Conservation (phyloP, 1,140 invertebrate species). For the Drosophila ambigua region DNA sequence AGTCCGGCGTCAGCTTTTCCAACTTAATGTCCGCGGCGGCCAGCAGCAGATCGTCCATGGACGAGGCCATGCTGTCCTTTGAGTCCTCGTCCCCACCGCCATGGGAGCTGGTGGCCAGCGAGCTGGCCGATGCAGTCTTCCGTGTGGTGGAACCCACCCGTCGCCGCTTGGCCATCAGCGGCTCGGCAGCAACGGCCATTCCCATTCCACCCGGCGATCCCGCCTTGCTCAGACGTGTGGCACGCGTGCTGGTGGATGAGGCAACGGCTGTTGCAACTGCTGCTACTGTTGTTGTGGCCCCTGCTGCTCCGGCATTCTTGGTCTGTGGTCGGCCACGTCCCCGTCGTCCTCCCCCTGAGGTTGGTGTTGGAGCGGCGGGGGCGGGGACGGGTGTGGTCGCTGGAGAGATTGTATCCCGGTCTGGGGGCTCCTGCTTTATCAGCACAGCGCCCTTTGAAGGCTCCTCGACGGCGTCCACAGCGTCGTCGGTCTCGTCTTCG, state of each 20-base stretch:
- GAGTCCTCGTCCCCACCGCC: conserved; percentile 72
- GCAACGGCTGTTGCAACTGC: conserved; percentile 8
- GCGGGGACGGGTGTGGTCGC: conserved; percentile 29
- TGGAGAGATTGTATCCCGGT: conserved; percentile 49
- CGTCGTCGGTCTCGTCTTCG: conserved; percentile 24
- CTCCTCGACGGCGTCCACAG: conserved; percentile 32
- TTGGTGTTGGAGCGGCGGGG: conserved; percentile 28
- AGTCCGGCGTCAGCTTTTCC: conserved; percentile 64
- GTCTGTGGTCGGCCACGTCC: conserved; percentile 58
- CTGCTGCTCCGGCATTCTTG: conserved; percentile 24
- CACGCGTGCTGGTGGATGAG: conserved; percentile 50
- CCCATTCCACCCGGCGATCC: conserved; percentile 50
- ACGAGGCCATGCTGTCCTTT: conserved; percentile 77
- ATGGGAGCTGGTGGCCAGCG: conserved; percentile 50
- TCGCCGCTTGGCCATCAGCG: conserved; percentile 46
- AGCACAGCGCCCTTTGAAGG: conserved; percentile 5
- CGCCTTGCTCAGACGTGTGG: conserved; percentile 71
- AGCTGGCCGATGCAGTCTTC: conserved; percentile 58
- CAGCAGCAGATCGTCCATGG: conserved; percentile 71
- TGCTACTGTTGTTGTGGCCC: background rate
- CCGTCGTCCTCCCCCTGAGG: conserved; percentile 36
- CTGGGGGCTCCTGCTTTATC: conserved; percentile 67
- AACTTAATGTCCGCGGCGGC: conserved; percentile 64
- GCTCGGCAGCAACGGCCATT: conserved; percentile 24
- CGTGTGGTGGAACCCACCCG: conserved; percentile 51